Percentiles rank a stretch among this genome's conserved stretches.
These are phyloP conservation scores for Zaprionus ghesquierei DNA, from an alignment of 1,140 invertebrate genomes.

Conservation along the genomic window DNA sequence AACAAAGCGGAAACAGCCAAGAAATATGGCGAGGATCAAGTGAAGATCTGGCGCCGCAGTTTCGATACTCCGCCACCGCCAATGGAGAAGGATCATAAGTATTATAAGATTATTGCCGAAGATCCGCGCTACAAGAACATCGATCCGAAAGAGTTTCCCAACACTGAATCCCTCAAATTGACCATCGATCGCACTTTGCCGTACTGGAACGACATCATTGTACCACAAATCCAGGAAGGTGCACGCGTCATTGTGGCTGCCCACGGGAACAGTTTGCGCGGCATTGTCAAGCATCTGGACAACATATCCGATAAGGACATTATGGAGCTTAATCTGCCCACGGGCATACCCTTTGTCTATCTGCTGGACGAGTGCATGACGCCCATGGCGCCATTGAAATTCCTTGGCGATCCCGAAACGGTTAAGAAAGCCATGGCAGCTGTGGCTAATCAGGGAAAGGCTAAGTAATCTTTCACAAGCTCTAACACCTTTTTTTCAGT, in stretches of 20 bases:
- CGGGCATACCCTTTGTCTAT: constrained; percentile 97
- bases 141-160: constrained; percentile 92
- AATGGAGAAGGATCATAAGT: constrained; percentile 91
- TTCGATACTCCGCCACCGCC: constrained; percentile 96
- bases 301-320: constrained; percentile 91
- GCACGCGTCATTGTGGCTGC: constrained; percentile 95
- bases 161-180: constrained; percentile 95
- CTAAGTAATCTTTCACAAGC: constrained; percentile 56
- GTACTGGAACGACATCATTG: constrained; percentile 96
- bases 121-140: constrained; percentile 90
- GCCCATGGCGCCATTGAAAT: constrained; percentile 94
- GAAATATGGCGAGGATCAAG: constrained; percentile 96
- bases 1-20: constrained; percentile 97
- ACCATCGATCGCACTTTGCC: constrained; percentile 94
- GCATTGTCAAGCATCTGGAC: constrained; percentile 97
- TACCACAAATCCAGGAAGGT: constrained; percentile 93
- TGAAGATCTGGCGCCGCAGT: constrained; percentile 96
- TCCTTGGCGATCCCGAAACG: constrained; percentile 95
- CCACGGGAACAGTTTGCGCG: constrained; percentile 97
- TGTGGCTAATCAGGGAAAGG: constrained; percentile 96
- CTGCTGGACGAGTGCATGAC: constrained; percentile 95
- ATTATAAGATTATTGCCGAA: constrained; percentile 92
- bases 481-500: background rate
- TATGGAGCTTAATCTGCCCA: constrained; percentile 96
- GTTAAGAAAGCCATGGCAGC: constrained; percentile 96